phyloP scores from a whole-genome alignment of 2,888 invertebrate species.

The Sesia bembeciformis region DNA sequence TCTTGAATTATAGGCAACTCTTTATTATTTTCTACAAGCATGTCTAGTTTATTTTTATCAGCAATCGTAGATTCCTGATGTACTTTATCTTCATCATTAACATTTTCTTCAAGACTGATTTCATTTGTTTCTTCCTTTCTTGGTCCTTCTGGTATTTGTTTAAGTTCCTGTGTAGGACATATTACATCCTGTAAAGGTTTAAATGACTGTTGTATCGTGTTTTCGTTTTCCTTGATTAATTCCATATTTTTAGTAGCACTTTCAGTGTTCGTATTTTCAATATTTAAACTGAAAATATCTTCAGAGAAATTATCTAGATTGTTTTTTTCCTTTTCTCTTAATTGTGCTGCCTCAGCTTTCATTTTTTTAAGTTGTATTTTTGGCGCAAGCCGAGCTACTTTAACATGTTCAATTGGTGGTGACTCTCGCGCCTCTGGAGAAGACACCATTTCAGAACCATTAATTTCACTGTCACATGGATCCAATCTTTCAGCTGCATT shows the following conservation, averaged over 20 bases:
- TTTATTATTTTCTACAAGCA: background rate
- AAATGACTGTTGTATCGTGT: background rate
- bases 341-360: constrained; percentile 61
- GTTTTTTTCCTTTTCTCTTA: constrained; percentile 35
- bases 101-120: background rate
- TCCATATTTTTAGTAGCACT: constrained; percentile 9
- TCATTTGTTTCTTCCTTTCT: background rate
- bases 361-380: constrained; percentile 70
- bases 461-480: constrained; percentile 48
- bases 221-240: background rate
- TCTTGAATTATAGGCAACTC: background rate
- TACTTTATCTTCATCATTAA: background rate
- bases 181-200: constrained; percentile 28
- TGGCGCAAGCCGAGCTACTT: constrained; percentile 69
- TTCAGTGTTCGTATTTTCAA: constrained; percentile 8
- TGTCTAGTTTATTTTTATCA: background rate
- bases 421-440: constrained; percentile 56
- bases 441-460: constrained; percentile 49
- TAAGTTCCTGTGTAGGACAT: constrained; percentile 48
- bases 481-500: constrained; percentile 63
- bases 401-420: constrained; percentile 66
- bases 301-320: constrained; percentile 12
- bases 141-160: constrained; percentile 24
- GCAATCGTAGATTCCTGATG: background rate
- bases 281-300: constrained; percentile 5